These are phyloP conservation scores for Eupeodes latifasciatus DNA, from an alignment of 2,888 invertebrate genomes.

Conservation along the genomic window DNA sequence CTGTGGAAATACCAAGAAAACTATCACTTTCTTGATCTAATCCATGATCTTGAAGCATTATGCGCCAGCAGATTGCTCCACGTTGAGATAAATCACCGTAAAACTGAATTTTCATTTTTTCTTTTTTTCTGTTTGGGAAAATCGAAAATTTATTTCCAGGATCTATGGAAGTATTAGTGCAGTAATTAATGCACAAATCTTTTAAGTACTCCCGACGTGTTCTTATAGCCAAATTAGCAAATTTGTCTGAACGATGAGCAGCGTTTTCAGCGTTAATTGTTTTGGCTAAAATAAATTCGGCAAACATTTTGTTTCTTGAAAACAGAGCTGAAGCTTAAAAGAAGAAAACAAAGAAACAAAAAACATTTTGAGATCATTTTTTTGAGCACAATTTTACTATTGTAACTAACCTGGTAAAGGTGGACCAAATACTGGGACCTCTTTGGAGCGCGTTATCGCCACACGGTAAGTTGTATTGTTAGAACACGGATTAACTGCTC, in stretches of 20 bases:
- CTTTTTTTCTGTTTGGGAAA: conserved; percentile 91
- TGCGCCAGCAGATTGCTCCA: conserved; percentile 94
- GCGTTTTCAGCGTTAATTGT: conserved; percentile 98
- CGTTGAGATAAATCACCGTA: conserved; percentile 89
- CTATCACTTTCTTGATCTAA: conserved; percentile 89
- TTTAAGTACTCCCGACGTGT: conserved; percentile 98
- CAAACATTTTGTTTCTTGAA: conserved; percentile 95
- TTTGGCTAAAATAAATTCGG: conserved; percentile 97
- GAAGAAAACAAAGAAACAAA: background rate
- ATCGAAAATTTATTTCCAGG: conserved; percentile 92
- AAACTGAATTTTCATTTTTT: conserved; percentile 89
- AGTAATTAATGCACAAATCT: conserved; percentile 94
- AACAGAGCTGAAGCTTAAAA: conserved; percentile 90
- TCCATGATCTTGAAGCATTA: conserved; percentile 89
- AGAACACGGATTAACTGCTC: conserved; percentile 94
- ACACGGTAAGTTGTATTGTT: conserved; percentile 95
- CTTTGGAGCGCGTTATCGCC: conserved; percentile 92
- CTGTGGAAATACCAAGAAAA: conserved; percentile 93
- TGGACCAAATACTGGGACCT: conserved; percentile 98
- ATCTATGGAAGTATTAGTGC: conserved; percentile 92
- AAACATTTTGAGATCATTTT: background rate
- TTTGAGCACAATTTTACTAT: background rate
- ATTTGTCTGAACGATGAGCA: conserved; percentile 97
- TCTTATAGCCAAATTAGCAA: conserved; percentile 97
- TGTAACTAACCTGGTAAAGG: conserved; percentile 87